phyloP scores from a whole-genome alignment of 2,888 invertebrate genomes.

The Brachynemurus nebulosus region DNA sequence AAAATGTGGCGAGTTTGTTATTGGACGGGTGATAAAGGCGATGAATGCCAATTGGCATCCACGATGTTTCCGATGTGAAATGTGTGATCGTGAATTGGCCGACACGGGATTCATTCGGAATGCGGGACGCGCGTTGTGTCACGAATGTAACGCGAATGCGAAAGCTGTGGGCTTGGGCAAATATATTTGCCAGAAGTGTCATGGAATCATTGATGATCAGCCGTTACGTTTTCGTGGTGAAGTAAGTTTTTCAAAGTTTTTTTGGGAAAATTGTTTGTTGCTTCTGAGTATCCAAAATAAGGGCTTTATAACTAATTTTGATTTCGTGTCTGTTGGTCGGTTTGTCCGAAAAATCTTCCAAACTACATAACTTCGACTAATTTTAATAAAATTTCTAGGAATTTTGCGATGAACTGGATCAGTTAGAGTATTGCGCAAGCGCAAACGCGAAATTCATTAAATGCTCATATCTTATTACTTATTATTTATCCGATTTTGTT shows the following conservation, averaged over 20 bases:
- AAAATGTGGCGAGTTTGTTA: conserved; percentile 77
- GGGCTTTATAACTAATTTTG: background rate
- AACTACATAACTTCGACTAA: too few species aligned
- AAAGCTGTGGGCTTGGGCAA: conserved; percentile 91
- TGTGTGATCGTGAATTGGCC: conserved; percentile 82
- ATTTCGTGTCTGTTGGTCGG: too few species aligned
- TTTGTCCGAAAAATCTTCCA: background rate
- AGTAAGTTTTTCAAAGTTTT: conserved; percentile 32
- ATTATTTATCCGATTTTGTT: too few species aligned
- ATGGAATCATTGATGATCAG: conserved; percentile 83
- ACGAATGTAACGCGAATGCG: conserved; percentile 90
- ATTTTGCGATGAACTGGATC: too few species aligned
- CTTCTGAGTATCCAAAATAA: background rate
- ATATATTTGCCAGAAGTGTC: conserved; percentile 97
- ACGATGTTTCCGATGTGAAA: conserved; percentile 90
- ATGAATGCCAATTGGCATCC: conserved; percentile 99
- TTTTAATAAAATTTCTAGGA: too few species aligned
- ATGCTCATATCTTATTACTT: too few species aligned
- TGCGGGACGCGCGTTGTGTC: conserved; percentile 69
- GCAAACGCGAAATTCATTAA: too few species aligned
- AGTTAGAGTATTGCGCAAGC: too few species aligned
- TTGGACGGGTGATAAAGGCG: conserved; percentile 97
- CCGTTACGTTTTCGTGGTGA: conserved; percentile 88
- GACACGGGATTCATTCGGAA: conserved; percentile 96
- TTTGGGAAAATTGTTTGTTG: too few species aligned